These are phyloP conservation scores for Anastatus disparis DNA, from an alignment of 1,140 invertebrate genomes.

Conservation along the genomic window DNA sequence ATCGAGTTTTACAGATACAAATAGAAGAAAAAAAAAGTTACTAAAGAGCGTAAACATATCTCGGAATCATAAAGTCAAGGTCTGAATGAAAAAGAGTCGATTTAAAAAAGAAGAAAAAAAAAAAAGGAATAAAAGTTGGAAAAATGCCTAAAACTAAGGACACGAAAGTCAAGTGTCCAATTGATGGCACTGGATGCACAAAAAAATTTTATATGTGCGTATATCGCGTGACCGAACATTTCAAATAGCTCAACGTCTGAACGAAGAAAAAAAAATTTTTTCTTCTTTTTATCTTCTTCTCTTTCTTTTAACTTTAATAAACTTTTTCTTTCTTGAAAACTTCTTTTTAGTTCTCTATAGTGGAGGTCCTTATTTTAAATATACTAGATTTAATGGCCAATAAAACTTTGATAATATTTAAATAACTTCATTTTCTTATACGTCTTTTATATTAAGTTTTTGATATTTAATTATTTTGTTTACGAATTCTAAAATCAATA, in stretches of 20 bases:
- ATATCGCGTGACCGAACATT: conserved; percentile 36
- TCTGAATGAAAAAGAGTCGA: neutral
- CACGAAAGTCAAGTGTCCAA: neutral
- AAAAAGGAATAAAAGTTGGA: no score
- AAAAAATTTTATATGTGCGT: neutral
- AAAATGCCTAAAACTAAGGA: conserved; percentile 8
- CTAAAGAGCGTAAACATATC: neutral
- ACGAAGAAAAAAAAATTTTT: no score
- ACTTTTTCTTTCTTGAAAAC: no score
- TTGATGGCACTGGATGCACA: neutral
- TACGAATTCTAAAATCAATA: no score
- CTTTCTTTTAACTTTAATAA: neutral
- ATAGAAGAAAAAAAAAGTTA: neutral
- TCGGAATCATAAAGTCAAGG: neutral
- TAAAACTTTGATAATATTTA: neutral
- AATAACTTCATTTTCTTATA: no score
- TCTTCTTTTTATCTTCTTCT: no score
- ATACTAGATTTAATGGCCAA: neutral
- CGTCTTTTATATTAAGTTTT: no score
- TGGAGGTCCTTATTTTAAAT: no score
- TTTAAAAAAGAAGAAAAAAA: no score
- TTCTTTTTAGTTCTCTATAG: no score
- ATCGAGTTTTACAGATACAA: no score
- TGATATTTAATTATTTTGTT: no score
- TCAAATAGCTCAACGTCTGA: conserved; percentile 43